These are phyloP conservation scores for Apogon hyalosoma DNA, from an alignment of 2,797 vertebrate genomes.

Conservation along the genomic window DNA sequence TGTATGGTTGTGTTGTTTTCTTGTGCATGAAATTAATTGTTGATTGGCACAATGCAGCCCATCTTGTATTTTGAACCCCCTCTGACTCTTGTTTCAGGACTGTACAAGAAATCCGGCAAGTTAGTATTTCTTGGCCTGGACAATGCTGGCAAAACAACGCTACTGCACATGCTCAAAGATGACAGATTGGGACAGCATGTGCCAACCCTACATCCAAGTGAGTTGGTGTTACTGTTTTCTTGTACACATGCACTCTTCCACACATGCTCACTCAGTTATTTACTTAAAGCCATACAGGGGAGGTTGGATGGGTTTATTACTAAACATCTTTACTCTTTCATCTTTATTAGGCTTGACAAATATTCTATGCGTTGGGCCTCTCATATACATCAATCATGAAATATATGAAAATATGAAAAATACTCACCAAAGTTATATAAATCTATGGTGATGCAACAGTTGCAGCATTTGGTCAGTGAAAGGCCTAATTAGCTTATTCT, in stretches of 20 bases:
- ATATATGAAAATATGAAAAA: too few relatives aligned
- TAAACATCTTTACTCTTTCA: too few relatives aligned
- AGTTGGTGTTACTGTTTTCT: constrained; percentile 73
- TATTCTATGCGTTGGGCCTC: too few relatives aligned
- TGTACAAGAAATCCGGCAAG: constrained; percentile 99
- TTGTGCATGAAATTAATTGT: not conserved
- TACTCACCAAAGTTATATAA: too few relatives aligned
- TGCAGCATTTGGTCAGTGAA: too few relatives aligned
- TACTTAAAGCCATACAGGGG: constrained; percentile 12
- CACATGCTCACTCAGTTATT: constrained; percentile 18
- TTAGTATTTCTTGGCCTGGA: constrained; percentile 98
- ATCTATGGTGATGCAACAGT: too few relatives aligned
- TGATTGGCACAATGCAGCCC: not conserved
- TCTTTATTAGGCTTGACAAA: too few relatives aligned
- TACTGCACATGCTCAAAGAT: constrained; percentile 99
- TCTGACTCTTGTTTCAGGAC: constrained; percentile 84
- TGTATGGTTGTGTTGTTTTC: not conserved
- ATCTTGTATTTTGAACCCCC: constrained; percentile 6
- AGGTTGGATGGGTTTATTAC: too few relatives aligned
- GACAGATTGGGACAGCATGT: constrained; percentile 97
- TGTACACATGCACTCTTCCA: constrained; percentile 7
- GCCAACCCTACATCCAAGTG: constrained; percentile 97
- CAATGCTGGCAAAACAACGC: constrained; percentile 98
- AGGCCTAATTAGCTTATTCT: too few relatives aligned
- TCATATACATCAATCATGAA: too few relatives aligned